phyloP scores from a whole-genome alignment of 1,140 invertebrate species.

The Lepeophtheirus salmonis region DNA sequence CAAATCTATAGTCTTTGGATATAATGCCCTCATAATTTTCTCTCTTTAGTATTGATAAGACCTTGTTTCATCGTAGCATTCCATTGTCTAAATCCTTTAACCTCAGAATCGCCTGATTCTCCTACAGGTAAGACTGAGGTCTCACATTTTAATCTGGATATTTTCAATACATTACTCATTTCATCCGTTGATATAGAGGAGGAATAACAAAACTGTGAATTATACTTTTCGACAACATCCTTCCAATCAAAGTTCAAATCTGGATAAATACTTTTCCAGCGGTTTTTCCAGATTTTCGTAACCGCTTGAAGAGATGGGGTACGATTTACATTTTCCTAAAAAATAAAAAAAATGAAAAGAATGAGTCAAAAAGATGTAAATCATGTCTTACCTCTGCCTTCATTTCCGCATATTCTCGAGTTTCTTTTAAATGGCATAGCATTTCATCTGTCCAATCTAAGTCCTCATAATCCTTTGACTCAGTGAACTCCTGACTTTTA shows the following conservation, averaged over 20 bases:
- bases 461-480: neutral
- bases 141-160: neutral
- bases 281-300: conserved; percentile 1
- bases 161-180: neutral
- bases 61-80: conserved; percentile 2
- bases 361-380: too few relatives aligned
- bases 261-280: conserved; percentile 1
- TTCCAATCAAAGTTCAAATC: conserved; percentile 6
- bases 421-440: neutral
- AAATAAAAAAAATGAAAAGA: neutral
- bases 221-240: neutral
- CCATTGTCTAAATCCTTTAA: conserved; percentile 14
- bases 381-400: neutral
- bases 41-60: conserved; percentile 6
- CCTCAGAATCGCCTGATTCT: neutral
- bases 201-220: neutral
- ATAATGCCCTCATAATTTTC: neutral
- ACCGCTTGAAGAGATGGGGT: neutral
- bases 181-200: neutral
- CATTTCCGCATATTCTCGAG: neutral
- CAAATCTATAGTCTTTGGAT: neutral
- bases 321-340: neutral
- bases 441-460: neutral
- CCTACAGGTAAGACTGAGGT: neutral
- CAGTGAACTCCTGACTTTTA: neutral